Evolutionary conservation across 2,888 invertebrate species (phyloP).

Genomic region (Drosophila acutilabella): DNA sequence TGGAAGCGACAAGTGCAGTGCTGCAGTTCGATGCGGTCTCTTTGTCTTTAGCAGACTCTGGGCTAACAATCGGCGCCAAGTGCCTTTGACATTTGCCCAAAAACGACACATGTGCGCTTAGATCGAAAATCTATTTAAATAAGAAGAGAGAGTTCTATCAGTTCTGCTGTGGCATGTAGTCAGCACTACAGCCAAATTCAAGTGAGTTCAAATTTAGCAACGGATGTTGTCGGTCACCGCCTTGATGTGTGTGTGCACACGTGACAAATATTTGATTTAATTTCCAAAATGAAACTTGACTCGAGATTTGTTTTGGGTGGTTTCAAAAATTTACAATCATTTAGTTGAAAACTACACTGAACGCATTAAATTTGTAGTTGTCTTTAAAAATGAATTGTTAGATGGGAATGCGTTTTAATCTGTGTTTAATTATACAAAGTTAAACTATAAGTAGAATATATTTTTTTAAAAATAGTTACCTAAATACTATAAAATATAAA

Average conservation of each 20-base stretch:
- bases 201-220: slow-evolving; percentile 49
- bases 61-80: slow-evolving; percentile 58
- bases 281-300: neutral
- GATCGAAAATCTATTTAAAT: slow-evolving; percentile 2
- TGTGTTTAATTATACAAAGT: no score
- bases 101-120: slow-evolving; percentile 36
- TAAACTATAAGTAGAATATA: no score
- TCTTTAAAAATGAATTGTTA: no score
- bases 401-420: no score
- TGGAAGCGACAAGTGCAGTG: slow-evolving; percentile 41
- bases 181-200: slow-evolving; percentile 22
- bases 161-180: slow-evolving; percentile 3
- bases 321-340: no score
- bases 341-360: no score
- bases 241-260: slow-evolving; percentile 23
- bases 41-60: slow-evolving; percentile 24
- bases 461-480: no score
- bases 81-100: slow-evolving; percentile 65
- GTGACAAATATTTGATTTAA: slow-evolving; percentile 20
- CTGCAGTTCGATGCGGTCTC: slow-evolving; percentile 23
- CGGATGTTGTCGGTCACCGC: slow-evolving; percentile 35
- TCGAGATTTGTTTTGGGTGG: no score
- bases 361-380: no score
- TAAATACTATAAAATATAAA: no score
- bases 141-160: slow-evolving; percentile 6